Base-by-base conservation (phyloP, 2,797 vertebrate genomes). In the Syngnathus acus region DNA sequence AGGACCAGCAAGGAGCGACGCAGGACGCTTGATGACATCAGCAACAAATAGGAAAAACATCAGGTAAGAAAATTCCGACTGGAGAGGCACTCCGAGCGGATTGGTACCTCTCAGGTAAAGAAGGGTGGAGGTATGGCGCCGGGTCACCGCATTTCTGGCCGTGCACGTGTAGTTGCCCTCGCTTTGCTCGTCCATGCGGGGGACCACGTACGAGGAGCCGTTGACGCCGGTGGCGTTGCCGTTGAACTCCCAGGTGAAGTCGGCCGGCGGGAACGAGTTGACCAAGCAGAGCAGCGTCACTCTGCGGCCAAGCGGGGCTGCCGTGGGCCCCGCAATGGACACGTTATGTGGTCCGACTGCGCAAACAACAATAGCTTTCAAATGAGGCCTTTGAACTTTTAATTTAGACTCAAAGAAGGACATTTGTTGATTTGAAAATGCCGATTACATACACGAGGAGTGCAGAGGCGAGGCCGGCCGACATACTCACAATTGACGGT, bases 141-240 rank as follows among this genome's bases (percentile, higher is more conserved):
- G 72, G 26, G 89, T 89, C 60, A 87, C 76, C 61, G 19, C 42
- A 21, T 88, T 90, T 61, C 68, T 74, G 64, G 83, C 86, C 9
- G 69, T 85, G 78, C 88, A 90, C 19, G 82, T 78, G 72, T 90
- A 90, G 64, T 87, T 88, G 40, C 88, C 88, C 2, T 47, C 19
- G 66, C 67, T 71, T 23, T 55, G 65, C 23, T 0, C 57, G 39
- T 57, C 70, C 42, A 87, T 43, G 16, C 55, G 72, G 68, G 85
- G 75, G 66, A 88, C 82, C 4, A 80, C 9, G 39, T 70, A 88
- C 63, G 62, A 3, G 1, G 83, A 79, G 65, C 9, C 59, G 2
- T 78, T 74, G 5, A 83, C 74, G 5, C 42, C 43, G 0, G 76
- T 87, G 66, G 37, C 71, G 32, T 87, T 87, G 65, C 38, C 71